Conservation (phyloP, 2,797 vertebrate genomes). For the Mareca strepera region DNA sequence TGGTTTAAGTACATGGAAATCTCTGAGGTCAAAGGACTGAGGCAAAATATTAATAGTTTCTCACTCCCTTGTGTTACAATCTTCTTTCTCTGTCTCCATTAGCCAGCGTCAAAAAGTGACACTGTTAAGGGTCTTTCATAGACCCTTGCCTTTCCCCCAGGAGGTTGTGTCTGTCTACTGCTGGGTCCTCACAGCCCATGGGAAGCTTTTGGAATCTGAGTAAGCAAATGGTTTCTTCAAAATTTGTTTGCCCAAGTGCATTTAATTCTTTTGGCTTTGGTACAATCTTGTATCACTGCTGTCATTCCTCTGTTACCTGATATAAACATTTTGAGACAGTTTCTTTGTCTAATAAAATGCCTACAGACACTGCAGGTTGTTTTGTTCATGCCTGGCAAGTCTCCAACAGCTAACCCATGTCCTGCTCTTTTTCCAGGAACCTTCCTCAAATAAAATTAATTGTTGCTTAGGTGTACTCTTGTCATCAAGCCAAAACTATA, state of each 20-base stretch:
- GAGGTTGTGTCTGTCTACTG: background rate
- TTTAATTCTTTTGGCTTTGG: background rate
- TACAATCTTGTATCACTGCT: background rate
- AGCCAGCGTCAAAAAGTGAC: background rate
- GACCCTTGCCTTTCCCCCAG: background rate
- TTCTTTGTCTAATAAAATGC: conserved; percentile 8
- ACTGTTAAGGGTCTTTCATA: background rate
- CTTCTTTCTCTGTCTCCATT: background rate
- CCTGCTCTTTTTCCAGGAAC: background rate
- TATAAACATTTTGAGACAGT: background rate
- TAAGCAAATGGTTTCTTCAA: background rate
- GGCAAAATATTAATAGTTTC: conserved; percentile 16
- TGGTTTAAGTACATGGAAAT: conserved; percentile 61
- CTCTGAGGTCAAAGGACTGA: conserved; percentile 30
- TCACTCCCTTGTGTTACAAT: conserved; percentile 25
- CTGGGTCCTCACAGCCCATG: background rate
- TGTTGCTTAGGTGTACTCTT: background rate
- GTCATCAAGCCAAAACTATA: background rate
- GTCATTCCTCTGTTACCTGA: background rate
- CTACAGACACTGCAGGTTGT: background rate
- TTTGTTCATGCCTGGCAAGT: background rate
- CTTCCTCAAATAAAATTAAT: background rate
- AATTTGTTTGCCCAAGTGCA: background rate
- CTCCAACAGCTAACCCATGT: background rate
- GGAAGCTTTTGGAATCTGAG: background rate